Evolutionary conservation across 2,113 vertebrate species (phyloP).

Genomic region (Epinephelus cyanopodus): DNA sequence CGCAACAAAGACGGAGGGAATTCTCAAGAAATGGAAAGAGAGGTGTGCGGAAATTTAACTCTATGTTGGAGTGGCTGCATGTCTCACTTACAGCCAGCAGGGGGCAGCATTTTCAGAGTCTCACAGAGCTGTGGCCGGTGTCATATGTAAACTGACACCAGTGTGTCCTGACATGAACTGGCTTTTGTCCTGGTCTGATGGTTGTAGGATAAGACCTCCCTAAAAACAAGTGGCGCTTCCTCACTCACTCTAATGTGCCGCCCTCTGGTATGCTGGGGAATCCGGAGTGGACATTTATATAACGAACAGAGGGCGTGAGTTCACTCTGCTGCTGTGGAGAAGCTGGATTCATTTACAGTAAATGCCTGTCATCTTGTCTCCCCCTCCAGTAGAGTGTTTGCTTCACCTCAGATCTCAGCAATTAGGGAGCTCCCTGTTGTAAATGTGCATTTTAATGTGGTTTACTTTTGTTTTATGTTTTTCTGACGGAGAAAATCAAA

Average conservation of each 20-base stretch:
- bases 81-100: constrained; percentile 1
- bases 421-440: not conserved
- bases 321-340: constrained; percentile 8
- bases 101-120: not conserved
- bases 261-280: not conserved
- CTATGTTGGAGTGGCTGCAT: not conserved
- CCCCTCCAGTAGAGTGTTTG: not conserved
- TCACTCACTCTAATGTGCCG: not conserved
- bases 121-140: not conserved
- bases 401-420: not conserved
- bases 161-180: constrained; percentile 44
- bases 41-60: not conserved
- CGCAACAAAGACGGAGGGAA: constrained; percentile 6
- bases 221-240: not conserved
- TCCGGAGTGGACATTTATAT: not conserved
- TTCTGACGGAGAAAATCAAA: not conserved
- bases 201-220: not conserved
- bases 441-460: not conserved
- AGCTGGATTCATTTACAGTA: constrained; percentile 32
- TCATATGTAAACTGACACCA: constrained; percentile 46
- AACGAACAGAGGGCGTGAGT: not conserved
- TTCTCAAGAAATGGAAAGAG: constrained; percentile 25
- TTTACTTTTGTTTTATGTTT: not conserved
- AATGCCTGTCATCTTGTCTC: not conserved
- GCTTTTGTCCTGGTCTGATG: not conserved